Evolutionary conservation across 2,113 vertebrate species (phyloP), one percentile per base, ranked within the genome.

Genomic region (Ramphastos sulfuratus): DNA sequence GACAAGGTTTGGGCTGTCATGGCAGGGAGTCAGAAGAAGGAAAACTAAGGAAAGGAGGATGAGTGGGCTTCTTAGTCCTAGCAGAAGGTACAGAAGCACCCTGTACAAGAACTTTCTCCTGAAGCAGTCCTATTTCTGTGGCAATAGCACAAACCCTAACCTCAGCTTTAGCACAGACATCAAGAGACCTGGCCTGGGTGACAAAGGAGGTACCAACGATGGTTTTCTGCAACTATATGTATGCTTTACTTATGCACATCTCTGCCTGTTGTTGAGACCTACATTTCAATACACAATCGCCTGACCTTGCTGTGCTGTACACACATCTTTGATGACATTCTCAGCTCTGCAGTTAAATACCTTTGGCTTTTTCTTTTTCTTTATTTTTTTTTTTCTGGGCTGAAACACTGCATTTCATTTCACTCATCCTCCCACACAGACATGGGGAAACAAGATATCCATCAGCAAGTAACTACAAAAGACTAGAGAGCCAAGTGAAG

Each of bases 401-500:
- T 72, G 71, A 87, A 87, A 66, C 21, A 13, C 31, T 74, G 33
- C 33, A 73, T 89, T 93, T 80, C 50, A 58, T 85, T 80, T 82
- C 60, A 64, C 31, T 95, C 69, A 61, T 91, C 65, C 44, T 92
- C 56, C 54, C 69, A 67, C 42, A 56, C 21, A 87, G 77, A 85
- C 9, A 13, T 12, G 58, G 31, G 27, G 72, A 91, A 92, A 83
- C 16, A 77, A 83, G 81, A 94, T 85, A 85, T 56, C 23, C 60
- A 35, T 78, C 87, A 85, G 82, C 31, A 75, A 85, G 56, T 65
- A 83, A 71, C 64, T 73, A 65, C 42, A 82, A 89, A 93, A 80
- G 64, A 67, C 48, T 65, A 23, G 31, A 76, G 42, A 79, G 8
- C 8, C 71, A 81, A 78, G 65, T 72, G 93, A 94, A 78, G 93